Base-by-base conservation (phyloP, 2,888 invertebrate species). In the Ashinkailepas kermadecensis region DNA sequence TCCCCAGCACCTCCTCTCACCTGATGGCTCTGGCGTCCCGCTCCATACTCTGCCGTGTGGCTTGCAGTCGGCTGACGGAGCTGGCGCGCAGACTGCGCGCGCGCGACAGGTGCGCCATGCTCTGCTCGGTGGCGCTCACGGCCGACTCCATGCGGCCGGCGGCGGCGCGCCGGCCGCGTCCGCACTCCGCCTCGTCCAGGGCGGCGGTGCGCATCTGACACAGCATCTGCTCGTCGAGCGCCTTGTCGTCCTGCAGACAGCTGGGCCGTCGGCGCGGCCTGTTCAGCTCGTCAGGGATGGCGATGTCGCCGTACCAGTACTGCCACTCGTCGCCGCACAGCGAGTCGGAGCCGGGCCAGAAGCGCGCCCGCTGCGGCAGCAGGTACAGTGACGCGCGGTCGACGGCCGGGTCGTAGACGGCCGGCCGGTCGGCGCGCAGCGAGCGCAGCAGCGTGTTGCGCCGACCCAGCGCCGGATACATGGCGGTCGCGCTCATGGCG, bases 231-330 rank as follows among this genome's bases (percentile, higher is more conserved):
- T 23, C n/a, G 56, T 78, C 23, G 57, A 78, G 57, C n/a, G 8
- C 12, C 78, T n/a, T n/a, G 57, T 78, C 78, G 78, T 78, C 58
- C 11, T 57, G 10, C 10, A 78, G 78, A 23, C 78, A 78, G 78
- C 23, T 58, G 78, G 78, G 78, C 56, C 78, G 78, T n/a, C 78
- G 78, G 57, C 78, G 78, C 23, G 56, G 78, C 57, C 58, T 21
- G 57, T 12, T 57, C 57, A 78, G 78, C 78, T 78, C 78, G n/a
- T 58, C 58, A 12, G 78, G 78, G 58, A 78, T 57, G 78, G n/a
- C 78, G 58, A 78, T 78, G 78, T 78, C 78, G 57, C 78, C 78
- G 57, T 78, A 78, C 78, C 78, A 78, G 78, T 78, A 78, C 57
- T 57, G 78, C 78, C 78, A 78, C 78, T 78, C 78, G 78, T 57